Evolutionary conservation across 1,140 invertebrate species (phyloP).

Genomic region (Pomacea maculata): DNA sequence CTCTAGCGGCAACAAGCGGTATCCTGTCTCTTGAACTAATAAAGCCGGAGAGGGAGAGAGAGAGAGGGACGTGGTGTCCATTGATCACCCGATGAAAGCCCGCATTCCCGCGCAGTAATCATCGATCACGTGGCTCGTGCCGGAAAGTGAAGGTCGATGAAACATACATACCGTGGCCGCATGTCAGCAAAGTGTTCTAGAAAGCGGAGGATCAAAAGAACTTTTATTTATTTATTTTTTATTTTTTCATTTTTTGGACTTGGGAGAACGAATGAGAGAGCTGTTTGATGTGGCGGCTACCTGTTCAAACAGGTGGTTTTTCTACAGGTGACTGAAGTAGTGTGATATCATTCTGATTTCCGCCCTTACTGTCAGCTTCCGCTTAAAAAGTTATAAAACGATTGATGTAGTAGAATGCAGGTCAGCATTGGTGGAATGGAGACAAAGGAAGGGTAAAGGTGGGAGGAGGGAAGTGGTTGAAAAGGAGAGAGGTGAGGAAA

Average conservation of each 20-base stretch:
- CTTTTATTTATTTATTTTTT: not conserved
- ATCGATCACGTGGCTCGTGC: no score
- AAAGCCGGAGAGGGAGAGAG: not conserved
- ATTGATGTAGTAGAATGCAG: not conserved
- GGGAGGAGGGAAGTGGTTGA: not conserved
- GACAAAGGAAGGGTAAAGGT: not conserved
- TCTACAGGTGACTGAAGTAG: no score
- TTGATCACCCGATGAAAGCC: not conserved
- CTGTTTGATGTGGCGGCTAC: no score
- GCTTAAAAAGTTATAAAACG: not conserved
- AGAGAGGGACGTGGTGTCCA: not conserved
- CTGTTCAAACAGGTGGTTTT: no score
- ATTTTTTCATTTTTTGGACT: no score
- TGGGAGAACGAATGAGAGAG: no score
- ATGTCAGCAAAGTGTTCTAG: not conserved
- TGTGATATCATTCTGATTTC: not conserved
- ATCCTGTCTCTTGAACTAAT: no score
- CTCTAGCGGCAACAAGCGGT: no score
- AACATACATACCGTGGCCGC: not conserved
- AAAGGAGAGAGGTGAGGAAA: not conserved
- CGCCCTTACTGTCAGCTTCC: not conserved
- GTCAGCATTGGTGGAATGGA: not conserved
- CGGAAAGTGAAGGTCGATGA: not conserved
- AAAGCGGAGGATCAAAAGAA: not conserved
- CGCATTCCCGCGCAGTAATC: no score